phyloP scores from a whole-genome alignment of 2,797 vertebrate genomes.

The Phrynocephalus guinanensis region DNA sequence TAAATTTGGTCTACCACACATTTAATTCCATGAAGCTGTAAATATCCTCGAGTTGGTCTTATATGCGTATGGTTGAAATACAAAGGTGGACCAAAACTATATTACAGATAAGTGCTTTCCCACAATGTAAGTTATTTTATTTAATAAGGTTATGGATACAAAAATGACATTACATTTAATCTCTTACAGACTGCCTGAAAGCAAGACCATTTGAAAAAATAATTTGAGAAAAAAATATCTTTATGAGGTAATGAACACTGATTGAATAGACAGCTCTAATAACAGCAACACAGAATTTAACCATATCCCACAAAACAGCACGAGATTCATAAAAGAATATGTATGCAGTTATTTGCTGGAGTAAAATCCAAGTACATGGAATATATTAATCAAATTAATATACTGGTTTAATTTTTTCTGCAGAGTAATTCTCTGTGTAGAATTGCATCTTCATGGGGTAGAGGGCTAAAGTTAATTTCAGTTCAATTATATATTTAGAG shows the following conservation, averaged over 20 bases:
- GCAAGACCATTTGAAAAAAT: not conserved
- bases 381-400: not conserved
- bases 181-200: not conserved
- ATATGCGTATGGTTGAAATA: not conserved
- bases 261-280: not conserved
- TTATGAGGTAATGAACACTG: not conserved
- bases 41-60: not conserved
- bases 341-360: not conserved
- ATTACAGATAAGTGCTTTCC: not conserved
- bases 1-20: not conserved
- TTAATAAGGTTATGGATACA: not conserved
- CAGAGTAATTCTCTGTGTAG: not conserved
- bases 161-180: not conserved
- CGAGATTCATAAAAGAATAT: not conserved
- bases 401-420: not conserved
- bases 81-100: not conserved
- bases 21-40: not conserved
- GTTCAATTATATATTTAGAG: not conserved
- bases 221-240: not conserved
- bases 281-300: not conserved
- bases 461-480: not conserved
- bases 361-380: not conserved
- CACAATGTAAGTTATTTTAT: not conserved
- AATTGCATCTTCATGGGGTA: not conserved
- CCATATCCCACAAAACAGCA: not conserved